A percentile compares a stretch with the other conserved stretches of the same genome.
Conservation (phyloP, 1,140 invertebrate genomes). For the Listronotus oregonensis region DNA sequence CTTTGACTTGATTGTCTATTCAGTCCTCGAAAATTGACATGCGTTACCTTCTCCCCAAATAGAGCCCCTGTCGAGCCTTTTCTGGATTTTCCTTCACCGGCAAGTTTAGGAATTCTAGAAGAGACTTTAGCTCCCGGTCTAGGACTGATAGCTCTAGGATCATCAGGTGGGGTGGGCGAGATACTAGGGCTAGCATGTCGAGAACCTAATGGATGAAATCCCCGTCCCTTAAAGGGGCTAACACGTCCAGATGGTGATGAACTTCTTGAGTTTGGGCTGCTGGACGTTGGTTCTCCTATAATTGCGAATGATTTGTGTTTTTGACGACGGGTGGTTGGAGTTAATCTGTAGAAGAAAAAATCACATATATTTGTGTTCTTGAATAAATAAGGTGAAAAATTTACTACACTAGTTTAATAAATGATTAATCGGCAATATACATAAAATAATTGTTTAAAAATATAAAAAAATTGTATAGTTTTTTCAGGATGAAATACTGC, state of each 20-base stretch:
- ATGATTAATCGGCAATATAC: no score
- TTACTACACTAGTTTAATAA: no score
- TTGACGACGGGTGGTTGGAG: slow-evolving; percentile 39
- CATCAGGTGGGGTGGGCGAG: slow-evolving; percentile 48
- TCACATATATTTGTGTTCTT: not conserved
- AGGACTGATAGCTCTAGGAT: slow-evolving; percentile 20
- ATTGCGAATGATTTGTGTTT: slow-evolving; percentile 65
- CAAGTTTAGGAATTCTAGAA: slow-evolving; percentile 43
- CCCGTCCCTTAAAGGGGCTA: slow-evolving; percentile 63
- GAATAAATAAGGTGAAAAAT: no score
- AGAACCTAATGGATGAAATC: slow-evolving; percentile 59
- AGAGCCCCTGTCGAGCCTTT: slow-evolving; percentile 35
- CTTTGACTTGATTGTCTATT: slow-evolving; percentile 49
- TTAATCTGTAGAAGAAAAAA: slow-evolving; percentile 9
- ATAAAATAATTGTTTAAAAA: no score
- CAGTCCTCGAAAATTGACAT: slow-evolving; percentile 31
- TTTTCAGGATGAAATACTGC: no score
- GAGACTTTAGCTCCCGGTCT: slow-evolving; percentile 1
- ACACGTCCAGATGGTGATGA: slow-evolving; percentile 59
- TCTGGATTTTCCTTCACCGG: slow-evolving; percentile 13
- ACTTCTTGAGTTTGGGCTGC: slow-evolving; percentile 54
- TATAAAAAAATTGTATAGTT: no score
- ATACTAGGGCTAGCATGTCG: slow-evolving; percentile 49
- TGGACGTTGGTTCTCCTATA: slow-evolving; percentile 59
- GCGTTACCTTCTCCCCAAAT: slow-evolving; percentile 44